These are phyloP conservation scores for Steinernema carpocapsae DNA, from an alignment of 2,888 invertebrate genomes.

Conservation along the genomic window DNA sequence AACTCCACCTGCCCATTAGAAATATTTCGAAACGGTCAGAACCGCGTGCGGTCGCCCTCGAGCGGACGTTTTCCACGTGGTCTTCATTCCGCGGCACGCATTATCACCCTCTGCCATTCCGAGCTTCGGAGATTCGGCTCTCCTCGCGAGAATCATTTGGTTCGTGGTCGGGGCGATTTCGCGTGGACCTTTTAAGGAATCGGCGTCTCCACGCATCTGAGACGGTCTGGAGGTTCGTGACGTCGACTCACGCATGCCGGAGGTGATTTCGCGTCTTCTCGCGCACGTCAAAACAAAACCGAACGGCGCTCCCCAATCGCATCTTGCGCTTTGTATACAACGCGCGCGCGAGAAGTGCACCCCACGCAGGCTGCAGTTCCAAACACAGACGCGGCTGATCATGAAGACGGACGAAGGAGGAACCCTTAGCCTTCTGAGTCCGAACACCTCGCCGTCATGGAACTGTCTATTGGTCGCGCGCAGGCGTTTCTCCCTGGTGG, in stretches of 20 bases:
- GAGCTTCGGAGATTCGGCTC: not conserved
- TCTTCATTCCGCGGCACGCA: no score
- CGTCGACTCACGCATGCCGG: conserved; percentile 21
- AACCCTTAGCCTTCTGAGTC: not conserved
- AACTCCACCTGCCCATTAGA: no score
- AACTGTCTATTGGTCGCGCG: conserved; percentile 13
- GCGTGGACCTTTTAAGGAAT: not conserved
- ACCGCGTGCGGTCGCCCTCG: no score
- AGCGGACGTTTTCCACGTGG: no score
- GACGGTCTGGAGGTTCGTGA: conserved; percentile 23
- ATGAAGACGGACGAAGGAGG: conserved; percentile 8
- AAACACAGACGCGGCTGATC: conserved; percentile 20
- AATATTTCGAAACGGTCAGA: no score
- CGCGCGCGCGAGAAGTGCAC: conserved; percentile 29
- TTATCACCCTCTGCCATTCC: no score
- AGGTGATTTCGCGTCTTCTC: conserved; percentile 35
- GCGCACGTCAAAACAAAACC: conserved; percentile 35
- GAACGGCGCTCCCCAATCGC: conserved; percentile 34
- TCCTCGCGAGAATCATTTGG: no score
- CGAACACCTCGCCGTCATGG: not conserved
- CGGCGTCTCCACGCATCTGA: not conserved
- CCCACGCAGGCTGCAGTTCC: conserved; percentile 33
- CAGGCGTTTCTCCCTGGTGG: conserved; percentile 18
- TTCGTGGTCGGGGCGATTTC: no score
- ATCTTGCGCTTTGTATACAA: conserved; percentile 31